Evolutionary conservation across 2,113 vertebrate genomes (phyloP), one percentile per base, ranked within the genome.

Genomic region (Chionis minor): DNA sequence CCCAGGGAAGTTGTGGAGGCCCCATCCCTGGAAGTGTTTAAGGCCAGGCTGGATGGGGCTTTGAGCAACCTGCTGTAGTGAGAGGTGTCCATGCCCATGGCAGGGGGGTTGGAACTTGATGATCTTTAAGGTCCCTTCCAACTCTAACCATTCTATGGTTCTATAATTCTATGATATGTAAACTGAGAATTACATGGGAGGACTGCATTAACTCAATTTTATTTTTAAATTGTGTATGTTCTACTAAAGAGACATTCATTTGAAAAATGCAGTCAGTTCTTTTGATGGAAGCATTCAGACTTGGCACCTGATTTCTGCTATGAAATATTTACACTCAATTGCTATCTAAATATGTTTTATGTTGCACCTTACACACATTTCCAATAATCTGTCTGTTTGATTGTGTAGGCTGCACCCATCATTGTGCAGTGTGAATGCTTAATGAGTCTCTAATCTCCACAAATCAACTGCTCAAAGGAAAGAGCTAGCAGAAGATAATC

Each of bases 211-310:
- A 86, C 35, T 32, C 78, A 55, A 70, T 88, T 88, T 80, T 86
- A 49, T 82, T 92, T 94, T 92, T n/a, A 86, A 78, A 52, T 38
- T 38, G 14, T 78, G 38, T 67, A 35, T 49, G n/a, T 78, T 86
- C 32, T 59, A 47, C n/a, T 89, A 66, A 69, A 94, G 28, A 95
- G 20, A 81, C 18, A 71, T 32, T 72, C 79, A 73, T 86, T 94
- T 96, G 81, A 95, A 85, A 92, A 95, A 95, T 80, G 73, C 27
- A 96, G 16, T 40, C 30, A 83, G 26, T 73, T 86, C 32, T 87
- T 59, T 40, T 45, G 47, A 82, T 71, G 62, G 32, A 91, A 84
- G 33, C 42, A 47, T 49, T 86, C 21, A 86, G 33, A 91, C 26
- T 81, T 93, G 40, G 56, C 72, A 93, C 27, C 67, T 92, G 65